Conservation (phyloP, 2,797 vertebrate species). For the Mionectes olivaceus region DNA sequence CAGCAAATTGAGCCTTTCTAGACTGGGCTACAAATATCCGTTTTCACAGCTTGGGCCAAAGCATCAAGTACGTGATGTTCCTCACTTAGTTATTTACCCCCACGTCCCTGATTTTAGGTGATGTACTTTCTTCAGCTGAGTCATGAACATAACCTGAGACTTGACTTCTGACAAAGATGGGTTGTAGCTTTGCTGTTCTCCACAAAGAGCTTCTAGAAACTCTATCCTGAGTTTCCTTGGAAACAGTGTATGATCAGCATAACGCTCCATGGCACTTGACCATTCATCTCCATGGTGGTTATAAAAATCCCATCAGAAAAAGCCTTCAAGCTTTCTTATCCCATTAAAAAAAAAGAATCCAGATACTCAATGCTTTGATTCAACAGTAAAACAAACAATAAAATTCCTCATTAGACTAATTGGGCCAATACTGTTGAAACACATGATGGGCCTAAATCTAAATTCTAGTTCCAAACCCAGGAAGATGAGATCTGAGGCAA, state of each 20-base stretch:
- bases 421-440: constrained; percentile 15
- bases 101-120: background rate
- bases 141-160: background rate
- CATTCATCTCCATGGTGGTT: constrained; percentile 54
- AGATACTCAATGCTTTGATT: constrained; percentile 27
- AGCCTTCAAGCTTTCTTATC: constrained; percentile 45
- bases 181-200: background rate
- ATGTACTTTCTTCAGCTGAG: background rate
- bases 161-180: background rate
- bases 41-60: background rate
- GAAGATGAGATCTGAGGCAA: constrained; percentile 18
- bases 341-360: constrained; percentile 23
- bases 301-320: constrained; percentile 64
- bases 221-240: constrained; percentile 55
- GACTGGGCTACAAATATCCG: background rate
- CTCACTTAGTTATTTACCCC: background rate
- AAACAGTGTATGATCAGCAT: constrained; percentile 23
- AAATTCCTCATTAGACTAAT: constrained; percentile 59
- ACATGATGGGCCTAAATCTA: background rate
- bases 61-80: accelerated
- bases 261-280: constrained; percentile 60
- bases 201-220: constrained; percentile 17
- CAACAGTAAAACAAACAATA: constrained; percentile 51
- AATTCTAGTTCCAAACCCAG: background rate
- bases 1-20: background rate